A percentile compares a stretch with the other conserved stretches of the same genome.
phyloP scores from a whole-genome alignment of 2,888 invertebrate species.

The Chirona hameri region DNA sequence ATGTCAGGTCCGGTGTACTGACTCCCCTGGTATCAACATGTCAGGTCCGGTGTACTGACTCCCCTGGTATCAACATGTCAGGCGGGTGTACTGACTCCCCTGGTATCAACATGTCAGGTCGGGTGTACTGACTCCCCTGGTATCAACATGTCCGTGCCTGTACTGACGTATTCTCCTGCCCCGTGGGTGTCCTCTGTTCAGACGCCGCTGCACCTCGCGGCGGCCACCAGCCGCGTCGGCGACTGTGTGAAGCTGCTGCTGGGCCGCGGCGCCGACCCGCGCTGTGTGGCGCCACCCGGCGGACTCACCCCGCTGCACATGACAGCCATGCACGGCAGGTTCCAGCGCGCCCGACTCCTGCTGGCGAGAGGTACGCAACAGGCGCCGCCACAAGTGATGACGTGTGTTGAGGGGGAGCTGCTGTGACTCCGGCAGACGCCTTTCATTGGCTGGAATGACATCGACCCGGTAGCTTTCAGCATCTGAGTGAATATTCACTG shows the following conservation, averaged over 20 bases:
- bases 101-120: neutral
- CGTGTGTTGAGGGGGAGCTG: neutral
- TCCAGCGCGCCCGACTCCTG: conserved; percentile 59
- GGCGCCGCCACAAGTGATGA: conserved; percentile 23
- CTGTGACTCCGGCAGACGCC: too few relatives aligned
- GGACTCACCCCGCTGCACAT: conserved; percentile 61
- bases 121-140: neutral
- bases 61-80: too few relatives aligned
- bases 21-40: too few relatives aligned
- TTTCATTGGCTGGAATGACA: too few relatives aligned
- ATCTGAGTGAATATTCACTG: too few relatives aligned
- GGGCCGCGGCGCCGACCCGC: conserved; percentile 54
- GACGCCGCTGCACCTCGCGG: conserved; percentile 57
- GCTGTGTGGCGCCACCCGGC: conserved; percentile 54
- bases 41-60: too few relatives aligned
- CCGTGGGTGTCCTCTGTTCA: neutral
- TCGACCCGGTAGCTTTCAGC: too few relatives aligned
- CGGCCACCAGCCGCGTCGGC: conserved; percentile 59
- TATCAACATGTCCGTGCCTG: neutral
- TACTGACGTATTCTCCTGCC: neutral
- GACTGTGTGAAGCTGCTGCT: conserved; percentile 58
- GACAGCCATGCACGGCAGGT: conserved; percentile 63
- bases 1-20: too few relatives aligned
- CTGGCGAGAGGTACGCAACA: conserved; percentile 55
- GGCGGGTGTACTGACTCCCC: neutral